Evolutionary conservation across 2,113 vertebrate species (phyloP), one percentile per base, ranked within the genome.

Genomic region (Clarias batrachus): DNA sequence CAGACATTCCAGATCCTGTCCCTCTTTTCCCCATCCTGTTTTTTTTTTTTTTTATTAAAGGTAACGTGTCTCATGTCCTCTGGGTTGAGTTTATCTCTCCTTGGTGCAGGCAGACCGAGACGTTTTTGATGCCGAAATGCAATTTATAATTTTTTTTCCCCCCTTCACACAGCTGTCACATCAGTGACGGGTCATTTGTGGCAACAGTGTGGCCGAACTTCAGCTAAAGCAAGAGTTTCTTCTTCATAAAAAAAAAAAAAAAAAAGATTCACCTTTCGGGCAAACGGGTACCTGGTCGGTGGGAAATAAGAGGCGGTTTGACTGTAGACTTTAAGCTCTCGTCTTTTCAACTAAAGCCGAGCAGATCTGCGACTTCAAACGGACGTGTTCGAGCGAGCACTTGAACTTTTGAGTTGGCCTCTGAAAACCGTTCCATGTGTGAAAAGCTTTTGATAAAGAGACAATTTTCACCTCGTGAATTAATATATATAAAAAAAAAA

Each of bases 171-270:
- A 89, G 80, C 90, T 90, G 91, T 89, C 90, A 91, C 88, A 87
- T 90, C 88, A 87, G 41, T 89, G 87, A 91, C 81, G 84, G 84
- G 90, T 91, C 89, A 91, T 90, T 92, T 90, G 90, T 88, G 86
- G 88, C 87, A 84, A 81, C 85, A 52, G 66, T 62, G 83, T 65
- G 81, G 66, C 52, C 82, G 77, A 91, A 89, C 89, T 88, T 60
- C 56, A n/a, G 78, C 52, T 81, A 82, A 85, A 82, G 68, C 60
- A 86, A 81, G 77, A 85, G 48, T 84, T 88, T 85, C 56, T 83
- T 33, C 59, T 83, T 33, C 59, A 68, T 52, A 59, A 76, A 54
- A 86, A 81, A 85, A 81, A 89, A 71, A 62, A 16, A 86, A 74
- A 81, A 54, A 86, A 2, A 81, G 66, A 62, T 65, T 62, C 84